Conservation (phyloP, 2,888 invertebrate genomes). For the Mythimna lalbum region DNA sequence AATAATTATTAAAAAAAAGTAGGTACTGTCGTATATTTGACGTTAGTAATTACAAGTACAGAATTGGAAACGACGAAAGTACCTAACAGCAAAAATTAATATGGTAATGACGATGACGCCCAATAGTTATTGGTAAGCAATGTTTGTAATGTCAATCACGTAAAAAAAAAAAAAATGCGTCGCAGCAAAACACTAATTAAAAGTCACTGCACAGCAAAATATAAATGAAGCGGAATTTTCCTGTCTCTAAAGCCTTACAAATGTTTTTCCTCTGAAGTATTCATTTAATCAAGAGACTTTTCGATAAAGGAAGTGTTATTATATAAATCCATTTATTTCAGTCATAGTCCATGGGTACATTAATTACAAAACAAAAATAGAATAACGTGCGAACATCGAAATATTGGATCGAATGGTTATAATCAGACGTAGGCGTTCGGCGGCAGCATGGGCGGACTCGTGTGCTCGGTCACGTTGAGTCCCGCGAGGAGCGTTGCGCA, state of each 20-base stretch:
- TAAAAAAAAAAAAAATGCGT: conserved; percentile 2
- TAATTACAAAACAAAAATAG: too few relatives aligned
- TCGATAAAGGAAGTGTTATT: conserved; percentile 18
- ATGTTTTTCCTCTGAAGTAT: conserved; percentile 10
- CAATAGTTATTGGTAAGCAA: background rate
- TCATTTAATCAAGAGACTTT: conserved; percentile 3
- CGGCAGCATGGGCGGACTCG: conserved; percentile 52
- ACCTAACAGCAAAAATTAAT: background rate
- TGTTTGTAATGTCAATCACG: background rate
- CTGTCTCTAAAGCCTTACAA: conserved; percentile 9
- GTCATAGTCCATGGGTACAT: too few relatives aligned
- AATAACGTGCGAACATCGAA: background rate
- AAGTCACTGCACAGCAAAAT: conserved; percentile 14
- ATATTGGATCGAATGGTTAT: conserved; percentile 24
- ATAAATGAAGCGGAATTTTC: conserved; percentile 25
- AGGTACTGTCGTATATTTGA: too few relatives aligned
- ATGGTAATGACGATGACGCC: background rate
- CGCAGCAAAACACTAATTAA: conserved; percentile 15
- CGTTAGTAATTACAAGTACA: too few relatives aligned
- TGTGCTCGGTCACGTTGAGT: conserved; percentile 62
- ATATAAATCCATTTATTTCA: background rate
- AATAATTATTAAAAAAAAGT: too few relatives aligned
- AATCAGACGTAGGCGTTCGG: conserved; percentile 38
- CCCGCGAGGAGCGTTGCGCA: conserved; percentile 55
- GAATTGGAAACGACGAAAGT: conserved; percentile 6